These are phyloP conservation scores for Hystrix cristata DNA, from an alignment of 2,113 vertebrate genomes.

Conservation along the genomic window DNA sequence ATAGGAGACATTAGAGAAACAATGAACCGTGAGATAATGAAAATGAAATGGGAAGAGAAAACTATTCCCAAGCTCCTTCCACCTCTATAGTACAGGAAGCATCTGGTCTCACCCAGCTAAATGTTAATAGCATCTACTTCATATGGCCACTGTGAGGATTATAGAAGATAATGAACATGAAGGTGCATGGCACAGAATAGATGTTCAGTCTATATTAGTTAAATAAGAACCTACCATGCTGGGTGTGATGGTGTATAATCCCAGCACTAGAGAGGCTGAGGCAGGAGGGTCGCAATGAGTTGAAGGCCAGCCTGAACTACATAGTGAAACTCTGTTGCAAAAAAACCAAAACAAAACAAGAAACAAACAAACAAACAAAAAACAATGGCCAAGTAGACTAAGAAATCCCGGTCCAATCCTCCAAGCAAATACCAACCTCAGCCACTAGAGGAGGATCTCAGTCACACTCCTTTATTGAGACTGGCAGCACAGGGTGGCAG, in stretches of 20 bases:
- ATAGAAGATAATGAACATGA: background rate
- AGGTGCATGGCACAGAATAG: background rate
- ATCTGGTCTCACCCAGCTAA: background rate
- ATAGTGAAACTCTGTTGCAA: too few relatives aligned
- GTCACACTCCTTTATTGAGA: background rate
- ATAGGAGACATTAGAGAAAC: background rate
- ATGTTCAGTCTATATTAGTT: background rate
- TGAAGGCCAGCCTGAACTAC: too few relatives aligned
- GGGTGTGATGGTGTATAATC: too few relatives aligned
- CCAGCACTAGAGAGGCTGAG: too few relatives aligned
- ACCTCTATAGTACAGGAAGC: background rate
- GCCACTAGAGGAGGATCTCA: slow-evolving; percentile 67
- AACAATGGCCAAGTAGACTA: background rate
- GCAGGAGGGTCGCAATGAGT: too few relatives aligned
- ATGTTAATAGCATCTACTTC: background rate
- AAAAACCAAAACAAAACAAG: too few relatives aligned
- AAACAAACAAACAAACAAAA: too few relatives aligned
- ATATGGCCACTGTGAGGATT: background rate
- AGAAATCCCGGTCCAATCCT: background rate
- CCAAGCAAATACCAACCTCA: slow-evolving; percentile 58
- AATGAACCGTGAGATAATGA: background rate
- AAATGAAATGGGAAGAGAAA: background rate
- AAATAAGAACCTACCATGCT: background rate
- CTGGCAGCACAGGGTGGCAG: background rate
- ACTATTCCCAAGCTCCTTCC: background rate